Percentiles rank a stretch among this genome's conserved stretches.
Evolutionary conservation across 2,113 vertebrate species (phyloP).

Genomic region (Mormoops blainvillei): DNA sequence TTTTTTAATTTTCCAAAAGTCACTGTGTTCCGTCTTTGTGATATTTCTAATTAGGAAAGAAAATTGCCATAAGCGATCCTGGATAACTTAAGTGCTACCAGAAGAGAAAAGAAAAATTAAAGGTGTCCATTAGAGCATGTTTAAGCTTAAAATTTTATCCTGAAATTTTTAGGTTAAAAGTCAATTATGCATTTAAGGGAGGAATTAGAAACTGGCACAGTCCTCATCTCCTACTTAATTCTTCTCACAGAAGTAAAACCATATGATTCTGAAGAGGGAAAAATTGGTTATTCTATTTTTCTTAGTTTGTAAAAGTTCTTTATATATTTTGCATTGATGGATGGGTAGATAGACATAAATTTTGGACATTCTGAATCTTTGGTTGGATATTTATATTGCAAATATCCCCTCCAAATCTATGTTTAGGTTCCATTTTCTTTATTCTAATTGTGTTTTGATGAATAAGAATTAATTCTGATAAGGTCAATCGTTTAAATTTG

Average conservation of each 20-base stretch:
- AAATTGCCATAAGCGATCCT: neutral
- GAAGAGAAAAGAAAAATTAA: neutral
- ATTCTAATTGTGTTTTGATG: neutral
- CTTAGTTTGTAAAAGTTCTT: neutral
- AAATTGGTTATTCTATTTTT: neutral
- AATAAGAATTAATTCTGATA: neutral
- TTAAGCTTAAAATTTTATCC: neutral
- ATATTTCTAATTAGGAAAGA: neutral
- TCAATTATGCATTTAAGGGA: neutral
- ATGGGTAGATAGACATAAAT: neutral
- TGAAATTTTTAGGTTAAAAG: neutral
- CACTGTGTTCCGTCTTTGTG: neutral
- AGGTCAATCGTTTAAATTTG: neutral
- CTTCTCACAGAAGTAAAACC: neutral
- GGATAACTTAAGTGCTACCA: neutral
- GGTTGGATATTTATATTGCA: neutral
- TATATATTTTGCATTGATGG: neutral
- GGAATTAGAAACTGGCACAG: neutral
- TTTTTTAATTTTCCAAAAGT: neutral
- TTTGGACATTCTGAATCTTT: neutral
- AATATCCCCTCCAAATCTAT: neutral
- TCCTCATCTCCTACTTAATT: neutral
- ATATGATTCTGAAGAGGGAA: neutral
- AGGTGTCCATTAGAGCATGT: neutral
- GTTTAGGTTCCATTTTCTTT: neutral